phyloP scores from a whole-genome alignment of 92 coral and sea anemone genomes.

The Metridium senile region DNA sequence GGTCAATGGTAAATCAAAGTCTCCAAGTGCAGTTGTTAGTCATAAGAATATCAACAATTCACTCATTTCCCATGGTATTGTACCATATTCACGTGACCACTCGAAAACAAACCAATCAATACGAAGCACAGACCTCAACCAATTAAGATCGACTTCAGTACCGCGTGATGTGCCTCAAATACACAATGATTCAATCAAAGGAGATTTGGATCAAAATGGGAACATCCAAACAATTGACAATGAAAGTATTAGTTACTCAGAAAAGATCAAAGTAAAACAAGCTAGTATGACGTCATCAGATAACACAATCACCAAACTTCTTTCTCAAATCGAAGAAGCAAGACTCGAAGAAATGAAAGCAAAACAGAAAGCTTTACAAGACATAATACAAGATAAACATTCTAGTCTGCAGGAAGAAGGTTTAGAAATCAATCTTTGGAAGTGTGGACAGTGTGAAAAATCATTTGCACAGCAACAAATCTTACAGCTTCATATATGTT shows the following conservation, averaged over 20 bases:
- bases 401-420: slow-evolving; percentile 5
- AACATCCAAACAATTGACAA: not conserved
- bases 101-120: slow-evolving; percentile 17
- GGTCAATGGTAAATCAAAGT: slow-evolving; percentile 1
- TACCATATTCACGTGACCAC: slow-evolving; percentile 34
- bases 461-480: slow-evolving; percentile 83
- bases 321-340: slow-evolving; percentile 21
- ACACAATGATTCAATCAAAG: not conserved
- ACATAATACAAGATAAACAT: not conserved
- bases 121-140: not conserved
- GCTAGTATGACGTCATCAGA: slow-evolving; percentile 18
- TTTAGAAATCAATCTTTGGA: slow-evolving; percentile 63
- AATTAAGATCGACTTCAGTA: slow-evolving; percentile 1
- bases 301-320: slow-evolving; percentile 24
- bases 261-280: not conserved
- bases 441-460: slow-evolving; percentile 87
- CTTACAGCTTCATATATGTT: slow-evolving; percentile 82
- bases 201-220: slow-evolving; percentile 8
- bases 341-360: slow-evolving; percentile 21
- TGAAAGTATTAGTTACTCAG: not conserved
- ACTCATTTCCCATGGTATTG: slow-evolving; percentile 15
- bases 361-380: not conserved
- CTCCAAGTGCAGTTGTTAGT: slow-evolving; percentile 4
- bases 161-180: slow-evolving; percentile 15
- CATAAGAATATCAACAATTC: slow-evolving; percentile 7